These are phyloP conservation scores for Poeciliopsis turneri DNA, from an alignment of 2,797 vertebrate species.

Conservation along the genomic window DNA sequence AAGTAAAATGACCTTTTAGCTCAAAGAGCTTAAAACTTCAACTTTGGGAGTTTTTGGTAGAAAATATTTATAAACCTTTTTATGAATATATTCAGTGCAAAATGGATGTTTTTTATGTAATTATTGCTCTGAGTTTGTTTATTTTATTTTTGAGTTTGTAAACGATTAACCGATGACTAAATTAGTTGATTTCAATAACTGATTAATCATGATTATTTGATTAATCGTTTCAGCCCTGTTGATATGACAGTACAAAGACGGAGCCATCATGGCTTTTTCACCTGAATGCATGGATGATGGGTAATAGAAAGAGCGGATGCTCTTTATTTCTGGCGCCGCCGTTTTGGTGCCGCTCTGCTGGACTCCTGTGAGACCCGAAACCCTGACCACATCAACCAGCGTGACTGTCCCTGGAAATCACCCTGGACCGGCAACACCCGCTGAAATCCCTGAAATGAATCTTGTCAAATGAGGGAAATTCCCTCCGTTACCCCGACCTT, in stretches of 20 bases:
- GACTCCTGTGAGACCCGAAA: slow-evolving; percentile 20
- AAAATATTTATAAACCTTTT: too few relatives aligned
- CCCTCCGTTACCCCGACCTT: neutral
- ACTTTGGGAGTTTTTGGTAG: too few relatives aligned
- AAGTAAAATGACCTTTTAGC: too few relatives aligned
- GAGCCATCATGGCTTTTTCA: neutral
- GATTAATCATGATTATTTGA: neutral
- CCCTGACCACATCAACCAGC: slow-evolving; percentile 31
- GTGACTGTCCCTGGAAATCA: slow-evolving; percentile 33
- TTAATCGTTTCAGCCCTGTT: neutral
- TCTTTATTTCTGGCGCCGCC: neutral
- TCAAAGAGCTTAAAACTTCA: too few relatives aligned
- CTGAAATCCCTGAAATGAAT: slow-evolving; percentile 20
- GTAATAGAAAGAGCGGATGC: neutral
- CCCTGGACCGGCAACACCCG: slow-evolving; percentile 62
- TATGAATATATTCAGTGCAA: too few relatives aligned
- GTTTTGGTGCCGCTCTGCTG: slow-evolving; percentile 3
- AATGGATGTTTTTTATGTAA: too few relatives aligned
- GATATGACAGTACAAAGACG: neutral
- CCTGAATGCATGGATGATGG: neutral
- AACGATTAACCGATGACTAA: too few relatives aligned
- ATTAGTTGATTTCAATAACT: neutral
- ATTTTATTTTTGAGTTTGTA: too few relatives aligned
- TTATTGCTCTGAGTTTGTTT: too few relatives aligned
- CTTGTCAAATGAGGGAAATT: slow-evolving; percentile 33